Conservation (phyloP, 2,888 invertebrate genomes). For the Eledona agricola region DNA sequence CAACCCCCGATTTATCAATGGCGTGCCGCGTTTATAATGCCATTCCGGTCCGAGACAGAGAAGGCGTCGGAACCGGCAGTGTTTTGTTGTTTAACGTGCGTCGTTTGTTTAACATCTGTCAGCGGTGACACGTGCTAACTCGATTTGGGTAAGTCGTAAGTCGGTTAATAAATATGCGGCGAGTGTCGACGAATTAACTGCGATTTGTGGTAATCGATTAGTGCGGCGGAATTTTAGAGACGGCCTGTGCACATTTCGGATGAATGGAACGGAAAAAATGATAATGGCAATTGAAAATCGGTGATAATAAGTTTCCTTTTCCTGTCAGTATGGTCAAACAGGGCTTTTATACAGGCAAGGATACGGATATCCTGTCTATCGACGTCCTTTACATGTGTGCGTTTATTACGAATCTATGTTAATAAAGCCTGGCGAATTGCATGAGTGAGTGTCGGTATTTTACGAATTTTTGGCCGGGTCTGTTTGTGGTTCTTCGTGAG, state of each 20-base stretch:
- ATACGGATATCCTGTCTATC: slow-evolving; percentile 61
- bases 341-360: slow-evolving; percentile 58
- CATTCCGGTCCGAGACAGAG: slow-evolving; percentile 2
- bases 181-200: slow-evolving; percentile 1
- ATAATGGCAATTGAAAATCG: slow-evolving; percentile 61
- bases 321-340: slow-evolving; percentile 50
- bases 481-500: slow-evolving; percentile 7
- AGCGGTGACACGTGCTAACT: slow-evolving; percentile 12
- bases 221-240: too few species aligned
- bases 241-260: too few species aligned
- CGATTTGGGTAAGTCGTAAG: slow-evolving; percentile 11
- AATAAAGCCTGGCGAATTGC: slow-evolving; percentile 25
- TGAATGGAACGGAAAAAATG: slow-evolving; percentile 56
- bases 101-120: slow-evolving; percentile 15
- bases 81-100: too few species aligned
- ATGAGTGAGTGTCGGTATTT: slow-evolving; percentile 4
- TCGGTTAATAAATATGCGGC: slow-evolving; percentile 1
- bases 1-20: slow-evolving; percentile 20
- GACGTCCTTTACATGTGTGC: slow-evolving; percentile 50
- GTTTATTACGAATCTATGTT: slow-evolving; percentile 34
- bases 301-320: slow-evolving; percentile 62
- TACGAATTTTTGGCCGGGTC: not conserved
- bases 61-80: slow-evolving; percentile 12
- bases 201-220: too few species aligned
- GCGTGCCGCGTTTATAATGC: slow-evolving; percentile 5